Base-by-base conservation (phyloP, 2,888 invertebrate species). In the Eilema sororculum region DNA sequence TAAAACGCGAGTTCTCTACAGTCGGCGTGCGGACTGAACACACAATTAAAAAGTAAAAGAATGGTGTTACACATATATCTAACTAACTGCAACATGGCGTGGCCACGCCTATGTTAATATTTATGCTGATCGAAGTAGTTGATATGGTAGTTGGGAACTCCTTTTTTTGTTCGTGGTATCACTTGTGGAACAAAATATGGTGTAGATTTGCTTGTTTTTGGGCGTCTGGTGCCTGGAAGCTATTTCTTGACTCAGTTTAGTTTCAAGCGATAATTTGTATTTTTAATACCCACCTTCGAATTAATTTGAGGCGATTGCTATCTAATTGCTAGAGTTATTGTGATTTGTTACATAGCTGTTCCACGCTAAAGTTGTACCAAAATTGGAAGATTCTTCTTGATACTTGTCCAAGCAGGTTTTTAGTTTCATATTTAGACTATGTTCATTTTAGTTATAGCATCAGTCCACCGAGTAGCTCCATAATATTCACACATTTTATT, bases 61-160 rank as follows among this genome's bases (percentile, higher is more conserved):
- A 72, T 65, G 66, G 80, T 72, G 77, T 80, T 67, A 67, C 61
- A 70, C 69, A 83, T 90, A 89, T 89, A 90, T 90, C 86, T 86
- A 85, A 89, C 86, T 86, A 85, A 89, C 86, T 89, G 88, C 87
- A 83, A 85, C 90, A 87, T 89, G 91, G 89, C 90, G 87, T 82
- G 84, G 84, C 83, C 78, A 90, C 92, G 90, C 91, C 92, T 89
- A 88, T 86, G 79, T 86, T 87, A 86, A 90, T 91, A 93, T 93
- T 93, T 91, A 93, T 93, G 90, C 83, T 87, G 92, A 91, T 92
- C 88, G 86, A 85, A 84, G 84, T 78, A 72, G 81, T 68, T 75
- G 89, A 90, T 88, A 88, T 79, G 58, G 71, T 81, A 79, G 85
- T 85, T 83, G 75, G 68, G 72, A 75, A 78, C 76, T 80, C 73